phyloP scores from a whole-genome alignment of 1,140 invertebrate genomes.

The Glomeris maerens region DNA sequence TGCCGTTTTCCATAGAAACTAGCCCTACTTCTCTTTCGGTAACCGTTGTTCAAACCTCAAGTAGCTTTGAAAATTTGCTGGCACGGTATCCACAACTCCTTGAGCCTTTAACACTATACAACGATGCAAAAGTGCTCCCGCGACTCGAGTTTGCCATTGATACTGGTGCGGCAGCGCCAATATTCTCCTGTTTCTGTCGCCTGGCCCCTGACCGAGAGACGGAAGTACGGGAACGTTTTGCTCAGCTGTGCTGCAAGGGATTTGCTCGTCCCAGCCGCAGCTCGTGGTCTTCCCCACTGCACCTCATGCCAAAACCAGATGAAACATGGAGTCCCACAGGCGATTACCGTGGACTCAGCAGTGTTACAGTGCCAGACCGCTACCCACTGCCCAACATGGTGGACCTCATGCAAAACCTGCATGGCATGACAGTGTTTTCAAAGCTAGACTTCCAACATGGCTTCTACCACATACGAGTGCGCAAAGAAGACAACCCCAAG shows the following conservation, averaged over 20 bases:
- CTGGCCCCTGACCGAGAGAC: no score
- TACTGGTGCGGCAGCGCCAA: no score
- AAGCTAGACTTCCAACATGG: slow-evolving; percentile 14
- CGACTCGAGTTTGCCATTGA: no score
- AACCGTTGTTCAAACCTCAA: not conserved
- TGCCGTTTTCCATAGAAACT: no score
- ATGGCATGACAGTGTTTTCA: slow-evolving; percentile 14
- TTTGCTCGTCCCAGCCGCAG: no score
- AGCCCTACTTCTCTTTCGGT: no score
- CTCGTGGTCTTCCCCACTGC: slow-evolving; percentile 17
- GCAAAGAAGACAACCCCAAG: slow-evolving; percentile 11
- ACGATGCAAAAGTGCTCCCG: no score
- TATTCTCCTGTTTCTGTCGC: no score
- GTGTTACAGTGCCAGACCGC: slow-evolving; percentile 15
- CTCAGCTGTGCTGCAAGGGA: no score
- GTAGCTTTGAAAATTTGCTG: not conserved
- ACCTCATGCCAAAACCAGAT: slow-evolving; percentile 20
- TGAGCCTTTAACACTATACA: no score
- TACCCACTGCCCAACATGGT: slow-evolving; percentile 21
- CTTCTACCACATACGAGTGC: slow-evolving; percentile 15
- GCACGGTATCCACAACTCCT: no score
- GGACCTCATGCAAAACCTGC: slow-evolving; percentile 12
- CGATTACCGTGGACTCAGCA: slow-evolving; percentile 23
- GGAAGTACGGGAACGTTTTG: not conserved
- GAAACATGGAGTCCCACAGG: slow-evolving; percentile 17